Conservation (phyloP, 23 tunicate genomes). For the Trididemnum miniatum region DNA sequence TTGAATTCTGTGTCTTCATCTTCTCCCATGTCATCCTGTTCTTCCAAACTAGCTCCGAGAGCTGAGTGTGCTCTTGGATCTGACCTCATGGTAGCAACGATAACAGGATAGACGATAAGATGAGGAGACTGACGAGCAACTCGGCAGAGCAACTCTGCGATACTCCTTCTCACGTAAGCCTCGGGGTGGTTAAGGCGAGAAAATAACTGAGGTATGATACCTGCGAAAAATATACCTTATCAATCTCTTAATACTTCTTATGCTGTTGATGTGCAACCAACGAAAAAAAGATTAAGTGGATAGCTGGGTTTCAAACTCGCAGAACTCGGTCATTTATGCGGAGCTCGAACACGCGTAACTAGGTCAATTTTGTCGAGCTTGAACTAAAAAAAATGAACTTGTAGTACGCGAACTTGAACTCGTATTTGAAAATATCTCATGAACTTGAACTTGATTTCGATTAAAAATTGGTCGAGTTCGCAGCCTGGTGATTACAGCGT, state of each 20-base stretch:
- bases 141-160: slow-evolving; percentile 82
- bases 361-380: no score
- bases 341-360: no score
- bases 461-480: no score
- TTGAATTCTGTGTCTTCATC: slow-evolving; percentile 31
- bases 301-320: no score
- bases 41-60: slow-evolving; percentile 52
- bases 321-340: no score
- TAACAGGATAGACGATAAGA: slow-evolving; percentile 92
- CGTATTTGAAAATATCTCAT: no score
- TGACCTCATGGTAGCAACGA: slow-evolving; percentile 87
- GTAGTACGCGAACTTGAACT: no score
- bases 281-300: no score
- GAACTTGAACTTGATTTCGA: no score
- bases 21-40: slow-evolving; percentile 44
- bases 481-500: no score
- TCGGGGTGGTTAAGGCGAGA: slow-evolving; percentile 96
- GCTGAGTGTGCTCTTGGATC: slow-evolving; percentile 66
- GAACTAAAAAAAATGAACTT: no score
- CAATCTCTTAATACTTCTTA: not conserved
- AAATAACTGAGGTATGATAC: slow-evolving; percentile 96
- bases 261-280: no score
- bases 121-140: slow-evolving; percentile 78
- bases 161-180: slow-evolving; percentile 77
- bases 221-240: slow-evolving; percentile 44